A percentile compares a stretch with the other conserved stretches of the same genome.
These are phyloP conservation scores for Meleagris gallopavo DNA, from an alignment of 2,113 vertebrate genomes.

Conservation along the genomic window DNA sequence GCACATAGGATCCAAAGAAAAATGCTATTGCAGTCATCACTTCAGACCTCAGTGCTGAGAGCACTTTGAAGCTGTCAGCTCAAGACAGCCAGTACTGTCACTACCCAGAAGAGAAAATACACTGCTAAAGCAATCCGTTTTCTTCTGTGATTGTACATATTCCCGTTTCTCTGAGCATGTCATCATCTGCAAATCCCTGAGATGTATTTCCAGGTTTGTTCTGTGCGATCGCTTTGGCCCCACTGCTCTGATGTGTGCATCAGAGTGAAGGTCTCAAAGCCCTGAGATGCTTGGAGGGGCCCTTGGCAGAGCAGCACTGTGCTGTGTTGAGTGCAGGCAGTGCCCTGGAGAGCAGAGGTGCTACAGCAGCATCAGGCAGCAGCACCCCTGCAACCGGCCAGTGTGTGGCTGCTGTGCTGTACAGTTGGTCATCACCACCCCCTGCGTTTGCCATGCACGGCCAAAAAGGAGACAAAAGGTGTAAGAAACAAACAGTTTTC, in stretches of 20 bases:
- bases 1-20: not conserved
- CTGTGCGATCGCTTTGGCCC: not conserved
- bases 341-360: fast-evolving
- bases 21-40: not conserved
- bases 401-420: not conserved
- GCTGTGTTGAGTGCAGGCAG: not conserved
- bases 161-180: not conserved
- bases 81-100: not conserved
- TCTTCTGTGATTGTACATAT: not conserved
- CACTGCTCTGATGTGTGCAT: fast-evolving
- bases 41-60: not conserved
- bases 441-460: fast-evolving
- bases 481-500: not conserved
- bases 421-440: not conserved
- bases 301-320: fast-evolving
- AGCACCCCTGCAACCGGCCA: not conserved
- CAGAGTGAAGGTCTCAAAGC: not conserved
- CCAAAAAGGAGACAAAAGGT: not conserved
- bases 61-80: not conserved
- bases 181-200: not conserved
- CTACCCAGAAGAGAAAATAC: not conserved
- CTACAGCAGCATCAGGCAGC: not conserved
- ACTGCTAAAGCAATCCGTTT: not conserved
- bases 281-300: not conserved
- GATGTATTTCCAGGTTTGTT: not conserved